These are phyloP conservation scores for Mythimna vitellina DNA, from an alignment of 2,888 invertebrate genomes.

Conservation along the genomic window DNA sequence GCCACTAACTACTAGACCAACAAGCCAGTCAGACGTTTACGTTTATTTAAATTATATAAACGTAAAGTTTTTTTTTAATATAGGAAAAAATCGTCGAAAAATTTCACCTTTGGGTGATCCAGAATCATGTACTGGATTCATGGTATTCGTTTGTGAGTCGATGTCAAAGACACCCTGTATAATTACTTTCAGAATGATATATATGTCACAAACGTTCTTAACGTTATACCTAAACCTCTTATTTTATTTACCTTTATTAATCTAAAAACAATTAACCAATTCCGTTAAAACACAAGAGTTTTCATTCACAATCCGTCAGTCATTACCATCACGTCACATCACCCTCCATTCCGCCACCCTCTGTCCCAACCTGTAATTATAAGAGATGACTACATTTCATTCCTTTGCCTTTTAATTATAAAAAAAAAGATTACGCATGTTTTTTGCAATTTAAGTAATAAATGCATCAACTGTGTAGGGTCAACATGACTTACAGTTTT, in stretches of 20 bases:
- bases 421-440: slow-evolving; percentile 74
- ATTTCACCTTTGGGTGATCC: too few species aligned
- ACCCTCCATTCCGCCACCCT: slow-evolving; percentile 15
- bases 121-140: too few species aligned
- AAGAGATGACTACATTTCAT: slow-evolving; percentile 75
- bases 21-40: too few species aligned
- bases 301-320: slow-evolving; percentile 52
- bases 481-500: slow-evolving; percentile 61
- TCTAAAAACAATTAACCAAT: slow-evolving; percentile 26
- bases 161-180: too few species aligned
- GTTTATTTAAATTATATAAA: too few species aligned
- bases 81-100: too few species aligned
- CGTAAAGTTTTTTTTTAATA: too few species aligned
- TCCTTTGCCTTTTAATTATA: slow-evolving; percentile 74
- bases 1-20: too few species aligned
- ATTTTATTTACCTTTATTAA: slow-evolving; percentile 9
- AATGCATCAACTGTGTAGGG: slow-evolving; percentile 57
- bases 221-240: neutral
- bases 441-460: slow-evolving; percentile 69
- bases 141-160: too few species aligned
- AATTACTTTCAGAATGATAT: too few species aligned
- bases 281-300: slow-evolving; percentile 34
- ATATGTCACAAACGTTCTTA: too few species aligned
- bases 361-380: slow-evolving; percentile 66
- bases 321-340: slow-evolving; percentile 34